Percentiles rank a stretch among this genome's conserved stretches.
These are phyloP conservation scores for Bucco capensis DNA, from an alignment of 2,113 vertebrate genomes.

Conservation along the genomic window DNA sequence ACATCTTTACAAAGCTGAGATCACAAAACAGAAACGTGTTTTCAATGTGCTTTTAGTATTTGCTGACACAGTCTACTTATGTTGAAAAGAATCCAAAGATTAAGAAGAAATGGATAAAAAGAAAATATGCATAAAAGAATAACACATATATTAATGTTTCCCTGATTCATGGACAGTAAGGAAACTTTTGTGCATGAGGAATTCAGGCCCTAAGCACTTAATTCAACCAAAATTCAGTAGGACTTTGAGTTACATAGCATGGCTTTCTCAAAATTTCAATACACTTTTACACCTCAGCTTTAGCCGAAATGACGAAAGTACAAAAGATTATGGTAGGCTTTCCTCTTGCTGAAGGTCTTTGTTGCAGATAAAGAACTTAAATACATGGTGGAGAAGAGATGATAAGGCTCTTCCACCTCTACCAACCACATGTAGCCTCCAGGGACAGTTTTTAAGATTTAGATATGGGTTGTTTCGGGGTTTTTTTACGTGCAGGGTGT, in stretches of 20 bases:
- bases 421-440: rapidly evolving
- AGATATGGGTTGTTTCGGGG: rapidly evolving
- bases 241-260: neutral
- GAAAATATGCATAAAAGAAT: neutral
- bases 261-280: neutral
- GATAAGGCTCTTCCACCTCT: neutral
- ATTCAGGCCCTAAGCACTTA: neutral
- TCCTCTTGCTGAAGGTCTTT: neutral
- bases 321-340: neutral
- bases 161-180: neutral
- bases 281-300: rapidly evolving
- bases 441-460: neutral
- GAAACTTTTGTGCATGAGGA: neutral
- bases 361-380: neutral
- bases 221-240: neutral
- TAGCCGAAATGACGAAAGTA: neutral
- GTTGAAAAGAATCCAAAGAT: neutral
- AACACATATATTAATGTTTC: rapidly evolving
- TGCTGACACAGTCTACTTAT: neutral
- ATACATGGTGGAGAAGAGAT: neutral
- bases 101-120: neutral
- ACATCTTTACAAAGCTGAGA: neutral
- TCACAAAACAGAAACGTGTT: conserved; percentile 24
- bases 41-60: neutral
- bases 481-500: neutral